A percentile compares a stretch with the other conserved stretches of the same genome.
Evolutionary conservation across 2,888 invertebrate genomes (phyloP).

Genomic region (Tachystola acroxantha): DNA sequence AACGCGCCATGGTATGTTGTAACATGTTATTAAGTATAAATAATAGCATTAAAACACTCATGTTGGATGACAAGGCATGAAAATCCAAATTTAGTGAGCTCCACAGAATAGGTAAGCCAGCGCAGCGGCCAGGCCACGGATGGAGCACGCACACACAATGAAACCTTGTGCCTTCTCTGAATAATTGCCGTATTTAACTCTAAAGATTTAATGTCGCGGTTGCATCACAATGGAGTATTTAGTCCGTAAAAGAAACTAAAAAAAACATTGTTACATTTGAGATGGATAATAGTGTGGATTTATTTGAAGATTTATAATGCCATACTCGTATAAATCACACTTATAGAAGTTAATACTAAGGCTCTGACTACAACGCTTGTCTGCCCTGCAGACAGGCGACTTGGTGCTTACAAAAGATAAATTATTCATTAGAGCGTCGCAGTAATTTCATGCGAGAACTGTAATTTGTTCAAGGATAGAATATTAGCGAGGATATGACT

Average conservation of each 20-base stretch:
- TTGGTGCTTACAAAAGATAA: slow-evolving; percentile 1
- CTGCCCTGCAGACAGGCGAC: no score
- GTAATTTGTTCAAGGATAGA: neutral
- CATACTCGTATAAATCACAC: slow-evolving; percentile 3
- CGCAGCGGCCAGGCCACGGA: slow-evolving; percentile 30
- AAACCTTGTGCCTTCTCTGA: slow-evolving; percentile 58
- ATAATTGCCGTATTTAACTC: slow-evolving; percentile 70
- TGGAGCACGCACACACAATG: slow-evolving; percentile 58
- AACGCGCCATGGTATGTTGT: slow-evolving; percentile 33
- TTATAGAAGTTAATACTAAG: neutral
- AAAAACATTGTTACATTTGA: slow-evolving; percentile 38
- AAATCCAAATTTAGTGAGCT: slow-evolving; percentile 63
- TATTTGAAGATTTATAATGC: slow-evolving; percentile 6
- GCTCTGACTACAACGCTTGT: neutral
- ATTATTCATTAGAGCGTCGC: neutral
- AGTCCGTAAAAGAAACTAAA: slow-evolving; percentile 51
- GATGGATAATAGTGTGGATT: slow-evolving; percentile 17
- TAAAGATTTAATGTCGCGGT: slow-evolving; percentile 47
- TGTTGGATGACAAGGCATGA: slow-evolving; percentile 67
- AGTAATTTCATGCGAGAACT: neutral
- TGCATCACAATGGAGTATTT: slow-evolving; percentile 53
- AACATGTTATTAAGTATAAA: slow-evolving; percentile 46
- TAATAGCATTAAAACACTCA: slow-evolving; percentile 54
- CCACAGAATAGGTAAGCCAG: slow-evolving; percentile 30
- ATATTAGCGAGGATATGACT: neutral